These are phyloP conservation scores for Microctonus brassicae DNA, from an alignment of 2,888 invertebrate species.

Conservation along the genomic window DNA sequence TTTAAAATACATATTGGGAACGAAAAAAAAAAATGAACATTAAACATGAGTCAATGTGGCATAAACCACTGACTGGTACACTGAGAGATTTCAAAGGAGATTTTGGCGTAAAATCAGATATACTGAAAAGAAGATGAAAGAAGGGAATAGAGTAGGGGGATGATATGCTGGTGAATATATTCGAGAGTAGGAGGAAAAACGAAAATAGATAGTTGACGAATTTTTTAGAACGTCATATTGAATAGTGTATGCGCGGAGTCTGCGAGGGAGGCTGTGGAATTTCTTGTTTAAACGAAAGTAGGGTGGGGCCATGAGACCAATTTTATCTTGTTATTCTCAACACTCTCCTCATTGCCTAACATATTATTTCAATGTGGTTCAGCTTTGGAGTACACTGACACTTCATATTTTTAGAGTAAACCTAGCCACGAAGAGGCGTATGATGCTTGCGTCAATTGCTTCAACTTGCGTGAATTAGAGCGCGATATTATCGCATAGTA, in stretches of 20 bases:
- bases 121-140: not conserved
- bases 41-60: slow-evolving; percentile 18
- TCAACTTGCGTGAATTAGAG: slow-evolving; percentile 38
- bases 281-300: slow-evolving; percentile 40
- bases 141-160: slow-evolving; percentile 31
- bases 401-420: slow-evolving; percentile 45
- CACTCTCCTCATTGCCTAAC: slow-evolving; percentile 11
- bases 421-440: not conserved
- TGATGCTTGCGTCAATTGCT: slow-evolving; percentile 2
- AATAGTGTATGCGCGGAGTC: slow-evolving; percentile 36
- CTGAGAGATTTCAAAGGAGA: slow-evolving; percentile 34
- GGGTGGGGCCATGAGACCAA: slow-evolving; percentile 40
- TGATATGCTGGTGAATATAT: not conserved
- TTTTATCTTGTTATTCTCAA: slow-evolving; percentile 39
- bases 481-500: slow-evolving; percentile 18
- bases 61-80: slow-evolving; percentile 31
- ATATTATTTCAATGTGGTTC: not conserved
- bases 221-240: slow-evolving; percentile 21
- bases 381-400: slow-evolving; percentile 37
- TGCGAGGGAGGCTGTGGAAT: slow-evolving; percentile 33
- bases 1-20: not conserved
- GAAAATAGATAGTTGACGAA: slow-evolving; percentile 44
- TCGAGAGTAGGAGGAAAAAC: slow-evolving; percentile 39
- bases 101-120: slow-evolving; percentile 38
- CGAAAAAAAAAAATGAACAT: slow-evolving; percentile 2